A percentile compares a stretch with the other conserved stretches of the same genome.
Evolutionary conservation across 2,113 vertebrate genomes (phyloP).

Genomic region (Xenopus laevis): DNA sequence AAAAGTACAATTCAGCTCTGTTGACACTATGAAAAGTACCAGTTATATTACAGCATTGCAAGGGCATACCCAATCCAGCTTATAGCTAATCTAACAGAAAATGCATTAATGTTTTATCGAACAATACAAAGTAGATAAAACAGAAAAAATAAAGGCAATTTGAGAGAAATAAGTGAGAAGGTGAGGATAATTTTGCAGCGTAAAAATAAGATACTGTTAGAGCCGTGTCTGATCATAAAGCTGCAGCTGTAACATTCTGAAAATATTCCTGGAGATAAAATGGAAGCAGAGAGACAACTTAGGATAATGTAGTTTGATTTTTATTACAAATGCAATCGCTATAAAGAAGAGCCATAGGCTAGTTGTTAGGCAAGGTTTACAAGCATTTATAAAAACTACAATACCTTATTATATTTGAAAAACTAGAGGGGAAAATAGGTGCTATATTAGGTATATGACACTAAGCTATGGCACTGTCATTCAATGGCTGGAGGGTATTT

Average conservation of each 20-base stretch:
- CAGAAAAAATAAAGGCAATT: slow-evolving; percentile 28
- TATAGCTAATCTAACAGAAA: slow-evolving; percentile 7
- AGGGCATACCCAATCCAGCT: not conserved
- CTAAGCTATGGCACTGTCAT: not conserved
- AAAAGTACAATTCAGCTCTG: too few species aligned
- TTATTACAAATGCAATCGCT: slow-evolving; percentile 27
- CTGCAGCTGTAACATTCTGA: not conserved
- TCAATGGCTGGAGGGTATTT: too few species aligned
- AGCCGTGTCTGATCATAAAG: slow-evolving; percentile 30
- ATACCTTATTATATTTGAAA: too few species aligned
- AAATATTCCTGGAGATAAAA: slow-evolving; percentile 31
- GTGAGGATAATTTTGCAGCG: slow-evolving; percentile 29
- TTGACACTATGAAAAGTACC: too few species aligned
- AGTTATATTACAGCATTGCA: too few species aligned
- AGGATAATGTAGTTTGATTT: slow-evolving; percentile 12
- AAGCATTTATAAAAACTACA: not conserved
- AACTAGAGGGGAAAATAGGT: not conserved
- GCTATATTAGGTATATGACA: not conserved
- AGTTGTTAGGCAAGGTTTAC: slow-evolving; percentile 3
- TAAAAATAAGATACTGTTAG: slow-evolving; percentile 31
- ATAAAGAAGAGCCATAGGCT: slow-evolving; percentile 17
- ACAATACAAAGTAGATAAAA: not conserved
- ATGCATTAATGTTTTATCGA: not conserved
- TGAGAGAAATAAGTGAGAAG: slow-evolving; percentile 27
- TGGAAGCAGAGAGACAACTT: slow-evolving; percentile 22